phyloP scores from a whole-genome alignment of 2,797 vertebrate genomes.

The Aulostomus chinensis region DNA sequence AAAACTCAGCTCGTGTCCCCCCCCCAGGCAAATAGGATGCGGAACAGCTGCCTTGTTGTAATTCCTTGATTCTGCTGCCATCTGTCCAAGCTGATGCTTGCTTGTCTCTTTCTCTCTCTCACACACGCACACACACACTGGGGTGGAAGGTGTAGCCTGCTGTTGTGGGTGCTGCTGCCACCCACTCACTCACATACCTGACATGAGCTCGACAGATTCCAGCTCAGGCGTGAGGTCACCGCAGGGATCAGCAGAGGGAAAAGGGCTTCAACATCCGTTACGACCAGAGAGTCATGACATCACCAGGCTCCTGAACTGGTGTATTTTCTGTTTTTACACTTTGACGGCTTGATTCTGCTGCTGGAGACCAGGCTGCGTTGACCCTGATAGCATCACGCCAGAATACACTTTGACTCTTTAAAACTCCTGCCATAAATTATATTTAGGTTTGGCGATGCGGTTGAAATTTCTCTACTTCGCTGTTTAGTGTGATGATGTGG shows the following conservation, averaged over 20 bases:
- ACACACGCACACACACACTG: neutral
- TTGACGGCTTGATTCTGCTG: too few species aligned
- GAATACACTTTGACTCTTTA: too few species aligned
- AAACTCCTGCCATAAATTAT: too few species aligned
- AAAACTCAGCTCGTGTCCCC: neutral
- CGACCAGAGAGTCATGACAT: too few species aligned
- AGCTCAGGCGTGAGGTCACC: conserved; percentile 8
- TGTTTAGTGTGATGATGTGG: too few species aligned
- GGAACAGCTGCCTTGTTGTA: conserved; percentile 48
- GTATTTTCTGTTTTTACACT: neutral
- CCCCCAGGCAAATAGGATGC: conserved; percentile 32
- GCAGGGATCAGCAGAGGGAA: conserved; percentile 8
- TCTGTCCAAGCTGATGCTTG: conserved; percentile 34
- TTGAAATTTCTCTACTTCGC: too few species aligned
- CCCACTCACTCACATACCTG: conserved; percentile 57
- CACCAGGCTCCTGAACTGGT: too few species aligned
- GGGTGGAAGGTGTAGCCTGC: conserved; percentile 35
- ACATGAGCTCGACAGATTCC: conserved; percentile 52
- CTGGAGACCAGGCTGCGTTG: neutral
- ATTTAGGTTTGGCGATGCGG: neutral
- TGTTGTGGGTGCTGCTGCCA: conserved; percentile 28
- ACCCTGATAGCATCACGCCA: too few species aligned
- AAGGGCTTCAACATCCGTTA: neutral
- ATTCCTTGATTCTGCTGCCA: conserved; percentile 1
- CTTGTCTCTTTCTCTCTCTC: conserved; percentile 13